Evolutionary conservation across 2,797 vertebrate species (phyloP), one percentile per base, ranked within the genome.

Genomic region (Cetoscarus ocellatus): DNA sequence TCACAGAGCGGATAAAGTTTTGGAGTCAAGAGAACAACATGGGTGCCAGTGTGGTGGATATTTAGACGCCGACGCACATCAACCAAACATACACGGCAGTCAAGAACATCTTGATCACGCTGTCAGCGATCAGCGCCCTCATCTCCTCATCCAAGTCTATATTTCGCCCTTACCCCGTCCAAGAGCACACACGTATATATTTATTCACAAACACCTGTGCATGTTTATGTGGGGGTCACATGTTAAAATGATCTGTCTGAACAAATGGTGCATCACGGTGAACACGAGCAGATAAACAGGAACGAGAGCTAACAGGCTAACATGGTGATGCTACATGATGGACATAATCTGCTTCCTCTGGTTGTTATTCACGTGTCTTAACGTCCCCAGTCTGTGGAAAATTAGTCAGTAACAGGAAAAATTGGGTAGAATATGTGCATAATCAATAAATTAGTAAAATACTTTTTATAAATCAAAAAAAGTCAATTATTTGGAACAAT

Each of bases 41-140:
- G 76, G 70, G 61, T 59, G 54, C 42, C 13, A 7, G 50, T 50
- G 69, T 50, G 35, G 68, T 18, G 74, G 79, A 84, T 86, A 82
- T 86, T 82, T 76, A 79, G 84, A 90, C 63, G 73, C 84, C 76
- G 78, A 52, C 52, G 15, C 59, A 53, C 73, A 76, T 15, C 43
- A 13, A 27, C 9, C 5, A 48, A 51, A 62, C 58, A 67, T 51
- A 69, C 51, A 56, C 60, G 88, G 87, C 90, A 94, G 92, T 94
- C 74, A 92, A 95, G 91, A 94, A 96, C 94, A 94, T 96, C 96
- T 97, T 96, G 96, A 96, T 97, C 94, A 90, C 87, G 53, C 70
- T 96, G 96, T 96, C 94, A 95, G 79, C 70, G 90, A 88, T 90
- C 89, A 91, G 94, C 84, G 85, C 67, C 72, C 79, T 86, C 70